Evolutionary conservation across 23 tunicate species (phyloP).

Genomic region (Halocynthia roretzi): DNA sequence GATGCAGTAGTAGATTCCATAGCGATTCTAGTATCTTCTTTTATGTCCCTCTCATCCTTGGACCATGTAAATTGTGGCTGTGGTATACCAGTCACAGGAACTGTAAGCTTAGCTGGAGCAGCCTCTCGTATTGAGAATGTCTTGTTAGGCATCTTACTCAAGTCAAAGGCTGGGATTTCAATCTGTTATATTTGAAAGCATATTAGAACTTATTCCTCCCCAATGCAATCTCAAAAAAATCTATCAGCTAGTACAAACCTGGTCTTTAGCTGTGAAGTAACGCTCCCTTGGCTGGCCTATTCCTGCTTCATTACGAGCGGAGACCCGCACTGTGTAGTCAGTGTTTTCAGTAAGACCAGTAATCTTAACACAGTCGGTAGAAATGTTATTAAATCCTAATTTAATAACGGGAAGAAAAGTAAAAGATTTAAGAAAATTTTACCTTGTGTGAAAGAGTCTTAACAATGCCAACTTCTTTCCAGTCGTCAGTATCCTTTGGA

Average conservation of each 20-base stretch:
- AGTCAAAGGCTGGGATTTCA: slow-evolving; percentile 44
- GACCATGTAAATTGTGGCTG: slow-evolving; percentile 55
- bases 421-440: not conserved
- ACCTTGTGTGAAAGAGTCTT: slow-evolving; percentile 49
- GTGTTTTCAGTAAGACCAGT: slow-evolving; percentile 1
- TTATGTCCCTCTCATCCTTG: slow-evolving; percentile 39
- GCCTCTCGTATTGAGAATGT: slow-evolving; percentile 75
- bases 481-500: slow-evolving; percentile 73
- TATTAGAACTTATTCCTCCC: not conserved
- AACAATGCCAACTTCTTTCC: slow-evolving; percentile 53
- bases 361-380: not conserved
- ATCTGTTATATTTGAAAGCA: slow-evolving; percentile 20
- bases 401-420: not conserved
- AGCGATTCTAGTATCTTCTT: slow-evolving; percentile 8
- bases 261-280: slow-evolving; percentile 66
- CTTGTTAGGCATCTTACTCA: slow-evolving; percentile 43
- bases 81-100: slow-evolving; percentile 69
- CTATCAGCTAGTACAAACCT: slow-evolving; percentile 18
- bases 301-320: slow-evolving; percentile 17
- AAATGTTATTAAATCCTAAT: not conserved
- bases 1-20: slow-evolving; percentile 16
- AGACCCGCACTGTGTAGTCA: slow-evolving; percentile 9
- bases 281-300: slow-evolving; percentile 62
- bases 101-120: slow-evolving; percentile 64
- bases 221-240: not conserved